A percentile compares a stretch with the other conserved stretches of the same genome.
Conservation (phyloP, 2,797 vertebrate genomes). For the Characodon lateralis region DNA sequence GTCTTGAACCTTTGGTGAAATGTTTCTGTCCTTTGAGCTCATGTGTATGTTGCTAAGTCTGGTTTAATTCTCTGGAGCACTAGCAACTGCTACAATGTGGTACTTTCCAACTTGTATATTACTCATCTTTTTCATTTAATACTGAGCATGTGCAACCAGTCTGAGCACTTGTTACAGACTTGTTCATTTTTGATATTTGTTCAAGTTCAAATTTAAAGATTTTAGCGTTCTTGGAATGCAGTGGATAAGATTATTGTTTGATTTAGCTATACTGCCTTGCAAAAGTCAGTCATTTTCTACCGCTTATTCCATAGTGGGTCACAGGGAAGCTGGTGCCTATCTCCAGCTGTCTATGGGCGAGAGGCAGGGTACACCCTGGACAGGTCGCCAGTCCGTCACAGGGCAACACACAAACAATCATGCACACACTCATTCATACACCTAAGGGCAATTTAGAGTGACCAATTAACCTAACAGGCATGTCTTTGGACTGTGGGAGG, state of each 20-base stretch:
- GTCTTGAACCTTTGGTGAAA: conserved; percentile 24
- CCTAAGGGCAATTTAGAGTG: no score
- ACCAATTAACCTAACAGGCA: no score
- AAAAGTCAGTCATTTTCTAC: no score
- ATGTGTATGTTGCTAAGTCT: conserved; percentile 46
- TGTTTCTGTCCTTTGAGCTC: conserved; percentile 29
- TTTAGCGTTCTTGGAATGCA: neutral
- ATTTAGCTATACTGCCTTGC: neutral
- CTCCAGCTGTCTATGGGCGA: no score
- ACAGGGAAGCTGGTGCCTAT: no score
- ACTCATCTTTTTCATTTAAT: conserved; percentile 51
- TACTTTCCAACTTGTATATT: conserved; percentile 43
- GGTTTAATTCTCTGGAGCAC: conserved; percentile 34
- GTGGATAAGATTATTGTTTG: neutral
- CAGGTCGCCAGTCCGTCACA: no score
- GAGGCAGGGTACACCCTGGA: no score
- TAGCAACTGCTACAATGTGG: conserved; percentile 21
- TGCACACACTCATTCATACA: no score
- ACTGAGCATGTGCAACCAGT: conserved; percentile 36
- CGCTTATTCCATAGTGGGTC: no score
- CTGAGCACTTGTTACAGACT: conserved; percentile 27
- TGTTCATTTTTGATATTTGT: conserved; percentile 30
- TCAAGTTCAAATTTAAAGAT: neutral
- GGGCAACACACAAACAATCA: no score
- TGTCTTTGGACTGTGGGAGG: no score